These are phyloP conservation scores for Lepus townsendii DNA, from an alignment of 2,797 vertebrate genomes.

Conservation along the genomic window DNA sequence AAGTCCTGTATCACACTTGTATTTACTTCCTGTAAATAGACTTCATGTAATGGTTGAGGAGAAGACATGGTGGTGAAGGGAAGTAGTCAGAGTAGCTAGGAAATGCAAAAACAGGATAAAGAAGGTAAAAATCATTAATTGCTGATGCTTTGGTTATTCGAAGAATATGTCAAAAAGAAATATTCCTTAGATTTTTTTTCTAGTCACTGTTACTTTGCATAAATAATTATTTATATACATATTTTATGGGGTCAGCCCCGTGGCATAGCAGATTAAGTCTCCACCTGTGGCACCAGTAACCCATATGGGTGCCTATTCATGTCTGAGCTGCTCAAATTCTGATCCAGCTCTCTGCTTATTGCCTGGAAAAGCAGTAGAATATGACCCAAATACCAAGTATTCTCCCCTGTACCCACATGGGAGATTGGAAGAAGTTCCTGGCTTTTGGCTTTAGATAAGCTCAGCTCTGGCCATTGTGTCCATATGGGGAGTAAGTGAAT, in stretches of 20 bases:
- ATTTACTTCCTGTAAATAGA: neutral
- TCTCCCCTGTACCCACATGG: too few relatives aligned
- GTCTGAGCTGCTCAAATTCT: too few relatives aligned
- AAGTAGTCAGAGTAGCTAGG: neutral
- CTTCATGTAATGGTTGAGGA: neutral
- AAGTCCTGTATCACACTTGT: neutral
- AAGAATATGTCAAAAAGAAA: constrained; percentile 16
- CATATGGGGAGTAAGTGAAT: too few relatives aligned
- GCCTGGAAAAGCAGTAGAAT: too few relatives aligned
- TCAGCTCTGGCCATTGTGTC: too few relatives aligned
- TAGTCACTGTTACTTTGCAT: neutral
- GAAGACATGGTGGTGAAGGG: neutral
- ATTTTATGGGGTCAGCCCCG: neutral
- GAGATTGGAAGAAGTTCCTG: too few relatives aligned
- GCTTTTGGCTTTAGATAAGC: too few relatives aligned
- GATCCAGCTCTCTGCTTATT: too few relatives aligned
- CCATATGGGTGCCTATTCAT: too few relatives aligned
- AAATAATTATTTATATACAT: neutral
- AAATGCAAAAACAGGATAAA: neutral
- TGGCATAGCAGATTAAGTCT: too few relatives aligned
- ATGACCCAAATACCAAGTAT: too few relatives aligned
- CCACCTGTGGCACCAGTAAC: too few relatives aligned
- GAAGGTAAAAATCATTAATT: neutral
- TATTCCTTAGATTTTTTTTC: neutral
- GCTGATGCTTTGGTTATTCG: neutral